Evolutionary conservation across 2,113 vertebrate genomes (phyloP), one percentile per base, ranked within the genome.

Genomic region (Nothobranchius kuhntae): DNA sequence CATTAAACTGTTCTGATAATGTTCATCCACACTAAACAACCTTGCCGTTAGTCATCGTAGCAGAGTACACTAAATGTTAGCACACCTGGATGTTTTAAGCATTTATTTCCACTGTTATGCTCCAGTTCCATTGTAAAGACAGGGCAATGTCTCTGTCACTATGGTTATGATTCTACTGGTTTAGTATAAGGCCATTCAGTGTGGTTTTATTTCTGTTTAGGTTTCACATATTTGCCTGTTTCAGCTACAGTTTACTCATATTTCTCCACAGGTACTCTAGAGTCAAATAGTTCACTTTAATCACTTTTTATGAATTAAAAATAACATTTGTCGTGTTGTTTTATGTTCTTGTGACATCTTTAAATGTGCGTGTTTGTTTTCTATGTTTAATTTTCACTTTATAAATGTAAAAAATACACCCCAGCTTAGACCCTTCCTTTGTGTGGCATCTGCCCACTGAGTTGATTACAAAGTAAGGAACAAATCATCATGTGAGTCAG

Each of bases 401-500:
- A 7, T 57, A 53, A 61, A 47, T 36, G 63, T 4, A 66, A 71
- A 61, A n/a, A 38, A 47, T n/a, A 50, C 1, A 13, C 21, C 21
- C 21, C 21, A 21, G 21, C 21, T 21, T 21, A 21, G 21, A 21
- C 21, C 21, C 21, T 21, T 21, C 65, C 57, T 62, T 75, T 85
- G 82, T 86, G 67, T 77, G 75, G 75, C 68, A 80, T 83, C 71
- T 82, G 65, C 75, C 74, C 15, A 50, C 80, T 76, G 71, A 4
- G 47, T 63, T 84, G 82, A 84, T 86, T 79, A 85, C 78, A 86
- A 74, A 72, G 71, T 85, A 72, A 84, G 54, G 73, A 73, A 62
- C 80, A 77, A 86, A 76, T 88, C 88, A 87, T 81, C 82, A 88
- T 85, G 86, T 93, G 90, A 92, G 84, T 92, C 91, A 91, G 76